Conservation (phyloP, 2,797 vertebrate species). For the Scolopax bukidnonensis region DNA sequence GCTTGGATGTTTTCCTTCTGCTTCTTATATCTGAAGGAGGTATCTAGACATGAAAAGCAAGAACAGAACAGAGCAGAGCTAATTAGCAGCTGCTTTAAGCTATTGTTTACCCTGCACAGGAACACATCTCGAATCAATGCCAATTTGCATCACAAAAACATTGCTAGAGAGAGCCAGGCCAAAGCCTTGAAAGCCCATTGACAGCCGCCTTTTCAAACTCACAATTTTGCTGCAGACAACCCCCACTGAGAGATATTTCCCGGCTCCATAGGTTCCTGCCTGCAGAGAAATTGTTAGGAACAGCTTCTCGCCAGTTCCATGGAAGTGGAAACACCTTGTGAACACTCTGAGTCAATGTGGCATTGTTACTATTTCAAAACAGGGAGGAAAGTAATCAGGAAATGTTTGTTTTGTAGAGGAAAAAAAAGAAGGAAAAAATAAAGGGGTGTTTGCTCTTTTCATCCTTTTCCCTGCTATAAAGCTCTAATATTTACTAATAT, state of each 20-base stretch:
- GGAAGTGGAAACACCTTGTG: not conserved
- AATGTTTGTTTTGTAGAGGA: not conserved
- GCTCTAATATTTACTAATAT: not conserved
- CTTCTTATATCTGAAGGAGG: not conserved
- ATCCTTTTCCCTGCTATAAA: not conserved
- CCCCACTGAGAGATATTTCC: not conserved
- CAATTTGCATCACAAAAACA: not conserved
- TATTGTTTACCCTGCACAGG: conserved; percentile 1
- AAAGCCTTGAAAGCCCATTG: not conserved
- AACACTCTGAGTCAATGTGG: not conserved
- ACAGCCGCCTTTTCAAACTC: not conserved
- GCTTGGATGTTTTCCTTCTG: conserved; percentile 41
- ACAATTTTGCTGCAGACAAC: not conserved
- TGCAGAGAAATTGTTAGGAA: not conserved
- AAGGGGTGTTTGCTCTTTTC: not conserved
- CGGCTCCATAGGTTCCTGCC: not conserved
- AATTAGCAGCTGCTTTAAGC: conserved; percentile 39
- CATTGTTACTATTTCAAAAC: not conserved
- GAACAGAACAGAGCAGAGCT: not conserved
- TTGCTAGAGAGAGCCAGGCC: not conserved
- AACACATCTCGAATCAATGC: not conserved
- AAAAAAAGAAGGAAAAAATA: not conserved
- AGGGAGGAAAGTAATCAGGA: not conserved
- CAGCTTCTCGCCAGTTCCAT: not conserved
- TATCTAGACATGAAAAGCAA: not conserved